Evolutionary conservation across 2,888 invertebrate genomes (phyloP).

Genomic region (Drepanosiphum platanoidis): DNA sequence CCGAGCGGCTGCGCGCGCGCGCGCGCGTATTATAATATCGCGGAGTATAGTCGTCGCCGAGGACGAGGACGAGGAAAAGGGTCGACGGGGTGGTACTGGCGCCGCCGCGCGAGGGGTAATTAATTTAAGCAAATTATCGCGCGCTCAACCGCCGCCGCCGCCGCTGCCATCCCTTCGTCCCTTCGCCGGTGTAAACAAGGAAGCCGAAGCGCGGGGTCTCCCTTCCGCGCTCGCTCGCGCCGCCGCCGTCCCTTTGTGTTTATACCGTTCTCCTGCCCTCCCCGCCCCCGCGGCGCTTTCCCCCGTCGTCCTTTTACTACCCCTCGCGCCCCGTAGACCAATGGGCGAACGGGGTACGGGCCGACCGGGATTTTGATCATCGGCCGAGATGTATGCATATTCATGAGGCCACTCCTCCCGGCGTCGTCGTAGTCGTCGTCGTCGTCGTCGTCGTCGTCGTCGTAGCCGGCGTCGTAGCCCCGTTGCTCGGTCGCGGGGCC

Average conservation of each 20-base stretch:
- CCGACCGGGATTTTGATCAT: conserved; percentile 62
- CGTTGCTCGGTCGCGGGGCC: neutral
- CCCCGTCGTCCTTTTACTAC: neutral
- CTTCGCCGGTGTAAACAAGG: conserved; percentile 59
- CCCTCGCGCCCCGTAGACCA: conserved; percentile 47
- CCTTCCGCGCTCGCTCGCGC: neutral
- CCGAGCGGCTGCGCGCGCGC: neutral
- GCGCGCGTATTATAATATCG: neutral
- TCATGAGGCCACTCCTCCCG: conserved; percentile 62
- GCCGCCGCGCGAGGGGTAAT: conserved; percentile 57
- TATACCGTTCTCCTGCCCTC: conserved; percentile 13
- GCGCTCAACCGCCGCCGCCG: conserved; percentile 56
- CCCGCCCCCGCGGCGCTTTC: neutral
- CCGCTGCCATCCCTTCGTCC: conserved; percentile 16
- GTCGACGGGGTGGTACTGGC: conserved; percentile 7
- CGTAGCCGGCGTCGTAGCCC: neutral
- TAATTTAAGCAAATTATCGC: conserved; percentile 62
- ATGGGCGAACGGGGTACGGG: conserved; percentile 56
- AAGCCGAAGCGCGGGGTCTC: conserved; percentile 40
- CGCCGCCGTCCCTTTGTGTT: conserved; percentile 52
- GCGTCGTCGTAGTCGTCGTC: conserved; percentile 26
- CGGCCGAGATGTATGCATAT: conserved; percentile 62
- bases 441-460: conserved; percentile 10
- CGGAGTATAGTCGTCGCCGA: no score
- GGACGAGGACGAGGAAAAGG: neutral